Evolutionary conservation across 2,113 vertebrate species (phyloP).

Genomic region (Bufo gargarizans): DNA sequence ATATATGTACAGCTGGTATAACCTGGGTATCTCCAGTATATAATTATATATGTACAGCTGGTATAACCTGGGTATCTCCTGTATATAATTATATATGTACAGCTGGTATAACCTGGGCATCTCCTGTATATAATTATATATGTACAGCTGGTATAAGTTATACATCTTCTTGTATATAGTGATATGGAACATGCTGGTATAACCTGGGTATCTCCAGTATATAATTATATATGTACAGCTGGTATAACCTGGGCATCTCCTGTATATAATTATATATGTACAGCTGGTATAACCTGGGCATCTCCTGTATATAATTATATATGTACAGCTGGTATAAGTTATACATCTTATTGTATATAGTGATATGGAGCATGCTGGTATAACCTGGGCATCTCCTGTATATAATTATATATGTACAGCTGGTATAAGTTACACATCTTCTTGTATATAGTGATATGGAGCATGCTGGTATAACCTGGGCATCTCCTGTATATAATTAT

Average conservation of each 20-base stretch:
- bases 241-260: neutral
- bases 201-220: neutral
- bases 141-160: neutral
- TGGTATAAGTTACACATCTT: too few species aligned
- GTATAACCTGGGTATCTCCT: neutral
- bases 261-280: too few species aligned
- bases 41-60: neutral
- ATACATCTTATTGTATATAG: neutral
- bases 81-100: too few species aligned
- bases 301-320: neutral
- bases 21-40: neutral
- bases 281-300: neutral
- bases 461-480: neutral
- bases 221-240: neutral
- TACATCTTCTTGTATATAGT: neutral
- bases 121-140: neutral
- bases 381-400: neutral
- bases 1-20: neutral
- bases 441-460: neutral
- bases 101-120: neutral
- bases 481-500: neutral
- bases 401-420: too few species aligned
- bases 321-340: slow-evolving; percentile 1
- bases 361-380: neutral
- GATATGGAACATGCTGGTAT: neutral